phyloP scores from a whole-genome alignment of 1,140 invertebrate genomes.

The Pissodes strobi region DNA sequence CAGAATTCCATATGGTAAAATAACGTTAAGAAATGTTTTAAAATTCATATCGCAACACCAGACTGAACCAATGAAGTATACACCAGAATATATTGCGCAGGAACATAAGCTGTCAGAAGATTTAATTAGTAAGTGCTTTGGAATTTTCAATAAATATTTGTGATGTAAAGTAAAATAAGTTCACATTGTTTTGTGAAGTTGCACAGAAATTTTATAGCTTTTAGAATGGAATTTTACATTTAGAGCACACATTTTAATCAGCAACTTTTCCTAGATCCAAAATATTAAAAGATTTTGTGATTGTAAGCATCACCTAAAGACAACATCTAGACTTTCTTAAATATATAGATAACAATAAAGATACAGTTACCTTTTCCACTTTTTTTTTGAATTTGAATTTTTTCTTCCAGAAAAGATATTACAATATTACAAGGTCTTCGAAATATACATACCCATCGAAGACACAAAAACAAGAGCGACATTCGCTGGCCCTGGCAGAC shows the following conservation, averaged over 20 bases:
- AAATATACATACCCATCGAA: slow-evolving; percentile 58
- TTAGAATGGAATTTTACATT: no score
- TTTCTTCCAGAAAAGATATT: slow-evolving; percentile 61
- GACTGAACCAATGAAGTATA: slow-evolving; percentile 62
- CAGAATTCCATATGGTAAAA: slow-evolving; percentile 58
- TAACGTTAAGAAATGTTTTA: slow-evolving; percentile 60
- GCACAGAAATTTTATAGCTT: no score
- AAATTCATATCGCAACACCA: slow-evolving; percentile 68
- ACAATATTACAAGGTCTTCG: slow-evolving; percentile 60
- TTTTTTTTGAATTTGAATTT: slow-evolving; percentile 19
- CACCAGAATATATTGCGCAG: slow-evolving; percentile 63
- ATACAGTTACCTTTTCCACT: background rate
- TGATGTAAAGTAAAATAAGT: no score
- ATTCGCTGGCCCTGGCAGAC: slow-evolving; percentile 48
- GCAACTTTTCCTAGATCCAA: no score
- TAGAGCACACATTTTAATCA: no score
- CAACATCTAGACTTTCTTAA: background rate
- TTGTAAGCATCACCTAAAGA: background rate
- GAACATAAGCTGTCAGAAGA: slow-evolving; percentile 69
- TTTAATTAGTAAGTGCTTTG: slow-evolving; percentile 61
- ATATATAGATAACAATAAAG: background rate
- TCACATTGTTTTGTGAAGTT: no score
- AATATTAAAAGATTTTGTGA: no score
- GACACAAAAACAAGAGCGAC: slow-evolving; percentile 45
- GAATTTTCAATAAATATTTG: background rate